These are phyloP conservation scores for Equus przewalskii DNA, from an alignment of 2,113 vertebrate genomes.

Conservation along the genomic window DNA sequence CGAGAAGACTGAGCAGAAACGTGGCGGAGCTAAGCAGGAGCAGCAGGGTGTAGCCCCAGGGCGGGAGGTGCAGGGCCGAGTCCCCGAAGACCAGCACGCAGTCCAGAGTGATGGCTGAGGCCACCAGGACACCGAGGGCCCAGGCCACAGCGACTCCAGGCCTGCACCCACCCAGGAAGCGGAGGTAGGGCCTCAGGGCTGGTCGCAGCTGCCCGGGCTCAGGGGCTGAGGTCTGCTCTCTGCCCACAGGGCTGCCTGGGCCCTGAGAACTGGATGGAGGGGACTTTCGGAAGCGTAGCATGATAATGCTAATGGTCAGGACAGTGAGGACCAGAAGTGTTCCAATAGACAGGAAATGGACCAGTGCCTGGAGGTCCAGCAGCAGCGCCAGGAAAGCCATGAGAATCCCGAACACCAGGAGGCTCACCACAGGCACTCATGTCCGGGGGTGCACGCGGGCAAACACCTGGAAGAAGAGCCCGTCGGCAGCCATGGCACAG, in stretches of 20 bases:
- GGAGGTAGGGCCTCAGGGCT: slow-evolving; percentile 93
- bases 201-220: slow-evolving; percentile 92
- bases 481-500: slow-evolving; percentile 97
- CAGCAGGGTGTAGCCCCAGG: slow-evolving; percentile 92
- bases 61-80: slow-evolving; percentile 90
- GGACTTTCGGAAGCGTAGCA: slow-evolving; percentile 94
- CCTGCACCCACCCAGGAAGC: slow-evolving; percentile 89
- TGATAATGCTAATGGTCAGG: slow-evolving; percentile 94
- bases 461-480: slow-evolving; percentile 96
- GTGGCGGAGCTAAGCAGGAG: slow-evolving; percentile 90
- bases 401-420: slow-evolving; percentile 93
- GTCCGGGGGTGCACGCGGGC: slow-evolving; percentile 94
- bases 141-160: slow-evolving; percentile 92
- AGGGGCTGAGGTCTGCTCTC: slow-evolving; percentile 84
- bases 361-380: slow-evolving; percentile 96
- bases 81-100: slow-evolving; percentile 92
- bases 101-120: slow-evolving; percentile 91
- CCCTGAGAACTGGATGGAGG: slow-evolving; percentile 73
- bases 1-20: slow-evolving; percentile 90
- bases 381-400: slow-evolving; percentile 94
- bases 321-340: slow-evolving; percentile 97
- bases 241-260: slow-evolving; percentile 86
- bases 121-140: slow-evolving; percentile 94
- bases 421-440: slow-evolving; percentile 94
- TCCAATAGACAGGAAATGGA: slow-evolving; percentile 98